These are phyloP conservation scores for Cromileptes altivelis DNA, from an alignment of 2,113 vertebrate species.

Conservation along the genomic window DNA sequence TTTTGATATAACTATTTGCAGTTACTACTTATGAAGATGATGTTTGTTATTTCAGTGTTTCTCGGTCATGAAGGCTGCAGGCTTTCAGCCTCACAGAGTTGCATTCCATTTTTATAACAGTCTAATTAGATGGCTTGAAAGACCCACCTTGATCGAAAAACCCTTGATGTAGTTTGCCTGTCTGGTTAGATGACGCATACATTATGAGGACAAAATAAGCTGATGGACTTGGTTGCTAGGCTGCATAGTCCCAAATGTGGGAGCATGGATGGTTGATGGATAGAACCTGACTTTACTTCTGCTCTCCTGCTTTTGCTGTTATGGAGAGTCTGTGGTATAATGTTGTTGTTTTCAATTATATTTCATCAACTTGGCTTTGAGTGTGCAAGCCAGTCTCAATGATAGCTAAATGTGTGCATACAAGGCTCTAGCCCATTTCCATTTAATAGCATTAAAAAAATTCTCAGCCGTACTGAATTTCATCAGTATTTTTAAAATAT, in stretches of 20 bases:
- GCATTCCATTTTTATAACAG: background rate
- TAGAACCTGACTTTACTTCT: constrained; percentile 27
- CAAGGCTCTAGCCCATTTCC: background rate
- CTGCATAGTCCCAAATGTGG: constrained; percentile 35
- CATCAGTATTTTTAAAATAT: constrained; percentile 3
- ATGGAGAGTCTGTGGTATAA: background rate
- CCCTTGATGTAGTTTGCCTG: background rate
- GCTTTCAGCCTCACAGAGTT: background rate
- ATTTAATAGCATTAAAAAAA: background rate
- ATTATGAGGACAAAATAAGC: constrained; percentile 35
- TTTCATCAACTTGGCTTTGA: background rate
- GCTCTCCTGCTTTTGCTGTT: constrained; percentile 25
- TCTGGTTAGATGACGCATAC: constrained; percentile 16
- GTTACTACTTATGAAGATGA: background rate
- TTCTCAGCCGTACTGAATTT: background rate
- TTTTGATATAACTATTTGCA: background rate
- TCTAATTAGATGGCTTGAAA: background rate
- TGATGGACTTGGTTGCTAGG: constrained; percentile 63
- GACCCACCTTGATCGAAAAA: background rate
- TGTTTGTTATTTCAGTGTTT: background rate
- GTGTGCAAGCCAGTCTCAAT: background rate
- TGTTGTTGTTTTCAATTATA: background rate
- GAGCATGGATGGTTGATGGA: constrained; percentile 29
- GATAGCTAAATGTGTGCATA: background rate
- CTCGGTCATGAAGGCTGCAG: background rate